These are phyloP conservation scores for Oppia nitens DNA, from an alignment of 1,140 invertebrate species.

Conservation along the genomic window DNA sequence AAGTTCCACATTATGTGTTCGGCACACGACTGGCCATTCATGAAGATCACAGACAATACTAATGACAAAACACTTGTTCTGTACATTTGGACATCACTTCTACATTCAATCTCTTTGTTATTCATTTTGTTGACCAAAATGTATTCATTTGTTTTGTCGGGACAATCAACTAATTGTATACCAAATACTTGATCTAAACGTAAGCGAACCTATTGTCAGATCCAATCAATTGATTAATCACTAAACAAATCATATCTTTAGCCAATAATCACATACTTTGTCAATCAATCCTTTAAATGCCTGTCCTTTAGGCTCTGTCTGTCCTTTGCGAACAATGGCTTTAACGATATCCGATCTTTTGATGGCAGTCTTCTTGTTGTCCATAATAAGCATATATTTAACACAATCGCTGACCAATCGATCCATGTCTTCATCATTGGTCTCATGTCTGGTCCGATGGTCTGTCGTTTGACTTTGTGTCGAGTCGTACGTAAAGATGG, in stretches of 20 bases:
- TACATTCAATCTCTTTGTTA: neutral
- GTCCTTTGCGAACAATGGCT: neutral
- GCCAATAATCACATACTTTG: too few species aligned
- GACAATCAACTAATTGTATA: neutral
- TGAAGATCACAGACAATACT: conserved; percentile 2
- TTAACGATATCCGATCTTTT: neutral
- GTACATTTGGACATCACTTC: neutral
- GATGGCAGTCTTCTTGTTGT: neutral
- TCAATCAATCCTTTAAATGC: neutral
- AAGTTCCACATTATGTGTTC: conserved; percentile 7
- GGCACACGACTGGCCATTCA: neutral
- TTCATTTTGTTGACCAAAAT: neutral
- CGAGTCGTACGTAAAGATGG: too few species aligned
- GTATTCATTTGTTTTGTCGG: neutral
- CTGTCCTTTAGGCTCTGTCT: neutral
- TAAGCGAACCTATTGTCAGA: neutral
- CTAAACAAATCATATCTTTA: too few species aligned
- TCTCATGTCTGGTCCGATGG: too few species aligned
- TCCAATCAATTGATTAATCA: too few species aligned
- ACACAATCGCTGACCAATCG: neutral
- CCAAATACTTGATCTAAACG: neutral
- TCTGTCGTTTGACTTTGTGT: too few species aligned
- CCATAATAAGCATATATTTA: neutral
- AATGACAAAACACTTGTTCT: neutral
- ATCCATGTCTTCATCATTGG: neutral